Base-by-base conservation (phyloP, 64 coral and sea anemone genomes). In the Porites lutea region DNA sequence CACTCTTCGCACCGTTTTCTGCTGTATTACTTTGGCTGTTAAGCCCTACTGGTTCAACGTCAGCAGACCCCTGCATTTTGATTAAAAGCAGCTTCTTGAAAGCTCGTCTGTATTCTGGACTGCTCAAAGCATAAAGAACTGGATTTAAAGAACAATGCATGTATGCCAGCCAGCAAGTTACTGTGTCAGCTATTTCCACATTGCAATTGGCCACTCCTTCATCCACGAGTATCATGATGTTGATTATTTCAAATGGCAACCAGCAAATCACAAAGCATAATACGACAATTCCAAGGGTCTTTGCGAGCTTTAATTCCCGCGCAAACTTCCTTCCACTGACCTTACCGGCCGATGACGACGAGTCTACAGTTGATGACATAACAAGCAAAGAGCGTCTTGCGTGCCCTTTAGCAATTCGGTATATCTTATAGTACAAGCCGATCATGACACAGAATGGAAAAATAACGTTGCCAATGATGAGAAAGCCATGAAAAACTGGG, bases 161-260 rank as follows among this genome's bases (percentile, higher is more conserved):
- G 58, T 97, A 97, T 13, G 95, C 95, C 2, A 97, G 50, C 95
- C 95, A 97, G 67, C 95, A 97, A 21, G 86, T 50, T 1, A 91
- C 68, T 13, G 95, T 97, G 65, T 97, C 95, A 27, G 65, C 50
- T 13, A 97, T 91, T 51, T 97, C 95, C 82, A 91, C 76, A 6
- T 54, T 66, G 61, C 95, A 97, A 44, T 60, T 88, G 14, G 65
- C 82, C 0, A 90, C 88, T 59, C 95, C 92, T n/a, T 91, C 59
- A 16, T 94, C 82, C 1, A 91, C 14, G 15, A 97, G 49, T 27
- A 91, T 91, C 20, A 89, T 73, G 2, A 97, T 16, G 77, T 97
- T 97, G 55, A 97, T 88, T 21, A 94, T 85, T 67, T 94, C 92
- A 78, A 97, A 97, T 4, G 95, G 95, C 63, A 97, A 62, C 95